Conservation (phyloP, 1,140 invertebrate species). For the Apis laboriosa region DNA sequence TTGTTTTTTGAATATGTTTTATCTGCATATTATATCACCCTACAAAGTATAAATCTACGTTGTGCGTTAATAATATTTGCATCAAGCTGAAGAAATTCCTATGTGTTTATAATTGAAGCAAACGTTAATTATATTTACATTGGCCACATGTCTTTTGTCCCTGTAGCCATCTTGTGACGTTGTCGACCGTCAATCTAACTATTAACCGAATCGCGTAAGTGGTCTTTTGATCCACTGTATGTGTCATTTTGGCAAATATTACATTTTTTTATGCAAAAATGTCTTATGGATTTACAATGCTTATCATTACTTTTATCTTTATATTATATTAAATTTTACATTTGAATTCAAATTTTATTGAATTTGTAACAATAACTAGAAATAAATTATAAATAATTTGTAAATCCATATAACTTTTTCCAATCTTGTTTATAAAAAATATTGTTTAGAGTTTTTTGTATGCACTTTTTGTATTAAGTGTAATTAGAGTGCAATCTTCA, state of each 20-base stretch:
- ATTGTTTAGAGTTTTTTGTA: constrained; percentile 64
- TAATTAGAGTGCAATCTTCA: constrained; percentile 69
- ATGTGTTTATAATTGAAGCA: constrained; percentile 62
- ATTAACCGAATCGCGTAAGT: constrained; percentile 95
- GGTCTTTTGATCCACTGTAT: constrained; percentile 79
- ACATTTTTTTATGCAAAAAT: constrained; percentile 52
- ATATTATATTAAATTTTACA: neutral
- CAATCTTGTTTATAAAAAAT: constrained; percentile 54
- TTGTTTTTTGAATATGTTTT: constrained; percentile 63
- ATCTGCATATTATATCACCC: constrained; percentile 57
- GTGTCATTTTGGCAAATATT: constrained; percentile 73
- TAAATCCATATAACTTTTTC: constrained; percentile 68
- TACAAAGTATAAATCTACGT: constrained; percentile 54
- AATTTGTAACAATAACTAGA: neutral
- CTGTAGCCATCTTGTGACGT: constrained; percentile 93
- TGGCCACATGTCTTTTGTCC: constrained; percentile 80
- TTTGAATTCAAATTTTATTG: neutral
- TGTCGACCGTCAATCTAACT: constrained; percentile 93
- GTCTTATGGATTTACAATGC: constrained; percentile 72
- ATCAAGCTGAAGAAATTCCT: constrained; percentile 60
- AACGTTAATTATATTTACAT: constrained; percentile 72
- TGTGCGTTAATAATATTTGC: constrained; percentile 62
- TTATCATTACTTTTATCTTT: neutral
- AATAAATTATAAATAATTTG: constrained; percentile 47
- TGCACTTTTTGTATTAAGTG: constrained; percentile 66